phyloP scores from a whole-genome alignment of 2,797 vertebrate genomes.

The Pipistrellus pipistrellus region DNA sequence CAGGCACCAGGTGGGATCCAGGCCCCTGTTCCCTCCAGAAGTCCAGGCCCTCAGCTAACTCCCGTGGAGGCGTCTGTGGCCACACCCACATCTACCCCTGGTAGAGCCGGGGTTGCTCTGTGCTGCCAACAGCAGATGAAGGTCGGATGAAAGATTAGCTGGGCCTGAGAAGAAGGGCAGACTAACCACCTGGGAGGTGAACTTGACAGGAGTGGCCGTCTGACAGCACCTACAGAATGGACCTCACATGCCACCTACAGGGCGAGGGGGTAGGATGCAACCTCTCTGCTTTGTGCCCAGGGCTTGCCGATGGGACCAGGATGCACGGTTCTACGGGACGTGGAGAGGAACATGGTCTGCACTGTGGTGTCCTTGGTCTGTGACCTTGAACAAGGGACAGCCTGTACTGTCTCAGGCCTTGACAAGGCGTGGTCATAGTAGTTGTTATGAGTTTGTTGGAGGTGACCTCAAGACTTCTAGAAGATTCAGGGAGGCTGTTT shows the following conservation, averaged over 20 bases:
- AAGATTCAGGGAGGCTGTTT: background rate
- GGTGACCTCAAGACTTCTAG: background rate
- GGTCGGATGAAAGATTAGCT: accelerated
- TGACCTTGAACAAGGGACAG: background rate
- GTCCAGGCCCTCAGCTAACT: background rate
- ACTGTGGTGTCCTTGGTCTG: accelerated
- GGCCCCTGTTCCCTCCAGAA: accelerated
- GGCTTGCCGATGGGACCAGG: accelerated
- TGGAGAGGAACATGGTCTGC: accelerated
- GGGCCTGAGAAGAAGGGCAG: background rate
- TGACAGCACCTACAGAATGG: background rate
- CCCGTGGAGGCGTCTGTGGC: accelerated
- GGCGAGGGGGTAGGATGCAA: accelerated
- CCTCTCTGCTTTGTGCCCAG: accelerated
- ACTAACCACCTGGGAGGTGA: background rate
- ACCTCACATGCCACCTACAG: accelerated
- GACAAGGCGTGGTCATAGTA: accelerated
- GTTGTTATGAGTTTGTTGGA: background rate
- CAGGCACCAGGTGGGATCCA: background rate
- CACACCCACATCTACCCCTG: accelerated
- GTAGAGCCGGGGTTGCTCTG: accelerated
- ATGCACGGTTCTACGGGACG: accelerated
- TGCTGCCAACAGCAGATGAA: accelerated
- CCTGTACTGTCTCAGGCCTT: background rate
- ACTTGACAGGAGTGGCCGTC: accelerated